Percentiles rank a stretch among this genome's conserved stretches.
These are phyloP conservation scores for Siderastrea siderea DNA, from an alignment of 92 coral and sea anemone genomes.

Conservation along the genomic window DNA sequence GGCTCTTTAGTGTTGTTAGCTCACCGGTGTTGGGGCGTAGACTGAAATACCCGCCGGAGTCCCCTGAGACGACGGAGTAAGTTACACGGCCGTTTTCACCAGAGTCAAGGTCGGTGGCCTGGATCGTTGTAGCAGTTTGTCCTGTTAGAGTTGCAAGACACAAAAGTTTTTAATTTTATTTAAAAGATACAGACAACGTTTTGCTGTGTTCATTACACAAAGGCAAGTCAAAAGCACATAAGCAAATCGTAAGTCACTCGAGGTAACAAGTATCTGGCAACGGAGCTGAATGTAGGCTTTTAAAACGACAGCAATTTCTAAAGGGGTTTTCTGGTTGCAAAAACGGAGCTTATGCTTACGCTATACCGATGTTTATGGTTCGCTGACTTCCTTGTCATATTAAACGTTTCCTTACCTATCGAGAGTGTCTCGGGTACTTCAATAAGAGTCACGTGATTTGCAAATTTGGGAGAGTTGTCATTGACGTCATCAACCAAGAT, in stretches of 20 bases:
- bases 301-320: no score
- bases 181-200: neutral
- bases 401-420: conserved; percentile 45
- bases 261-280: no score
- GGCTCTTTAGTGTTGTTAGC: conserved; percentile 64
- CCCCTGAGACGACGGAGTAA: conserved; percentile 71
- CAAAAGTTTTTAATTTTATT: neutral
- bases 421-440: conserved; percentile 59
- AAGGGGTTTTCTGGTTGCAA: no score
- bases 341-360: no score
- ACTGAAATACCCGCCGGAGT: conserved; percentile 66
- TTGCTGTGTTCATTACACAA: no score
- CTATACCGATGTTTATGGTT: no score
- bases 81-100: conserved; percentile 76
- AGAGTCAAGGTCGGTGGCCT: conserved; percentile 84
- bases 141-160: conserved; percentile 37
- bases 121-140: conserved; percentile 49
- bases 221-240: no score
- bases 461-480: conserved; percentile 74
- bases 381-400: neutral
- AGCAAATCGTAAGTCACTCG: no score
- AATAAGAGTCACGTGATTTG: conserved; percentile 4
- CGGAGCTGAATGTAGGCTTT: no score
- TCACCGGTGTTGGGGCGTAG: conserved; percentile 68
- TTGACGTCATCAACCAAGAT: conserved; percentile 75